These are phyloP conservation scores for Pygmarrhopalites habei DNA, from an alignment of 1,140 invertebrate species.

Conservation along the genomic window DNA sequence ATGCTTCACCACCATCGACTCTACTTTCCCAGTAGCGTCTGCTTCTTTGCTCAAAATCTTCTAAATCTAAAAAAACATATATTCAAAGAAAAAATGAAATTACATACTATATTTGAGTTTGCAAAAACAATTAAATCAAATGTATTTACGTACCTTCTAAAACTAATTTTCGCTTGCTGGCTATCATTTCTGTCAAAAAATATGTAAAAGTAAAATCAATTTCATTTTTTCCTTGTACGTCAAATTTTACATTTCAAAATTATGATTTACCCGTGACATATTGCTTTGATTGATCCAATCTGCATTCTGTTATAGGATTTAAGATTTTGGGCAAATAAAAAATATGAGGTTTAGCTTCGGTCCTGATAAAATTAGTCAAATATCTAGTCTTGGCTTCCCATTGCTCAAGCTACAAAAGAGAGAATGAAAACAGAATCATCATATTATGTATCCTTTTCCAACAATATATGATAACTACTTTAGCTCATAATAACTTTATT, in stretches of 20 bases:
- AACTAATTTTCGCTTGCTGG: slow-evolving; percentile 48
- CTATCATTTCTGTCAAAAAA: slow-evolving; percentile 44
- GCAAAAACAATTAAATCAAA: too few species aligned
- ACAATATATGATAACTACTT: too few species aligned
- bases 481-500: not conserved
- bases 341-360: slow-evolving; percentile 74
- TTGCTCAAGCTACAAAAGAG: slow-evolving; percentile 54
- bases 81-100: too few species aligned
- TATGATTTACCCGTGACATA: slow-evolving; percentile 51
- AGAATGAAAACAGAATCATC: too few species aligned
- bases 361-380: slow-evolving; percentile 76
- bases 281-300: slow-evolving; percentile 52
- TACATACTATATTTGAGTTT: too few species aligned
- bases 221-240: too few species aligned
- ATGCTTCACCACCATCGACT: slow-evolving; percentile 16
- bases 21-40: slow-evolving; percentile 37
- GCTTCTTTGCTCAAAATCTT: slow-evolving; percentile 41
- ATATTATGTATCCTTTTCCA: too few species aligned
- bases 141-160: too few species aligned
- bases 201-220: slow-evolving; percentile 13
- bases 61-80: too few species aligned
- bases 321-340: slow-evolving; percentile 77
- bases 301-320: slow-evolving; percentile 51
- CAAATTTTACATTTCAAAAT: too few species aligned
- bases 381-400: slow-evolving; percentile 75